Conservation (phyloP, 2,113 vertebrate genomes). For the Capreolus pygargus region DNA sequence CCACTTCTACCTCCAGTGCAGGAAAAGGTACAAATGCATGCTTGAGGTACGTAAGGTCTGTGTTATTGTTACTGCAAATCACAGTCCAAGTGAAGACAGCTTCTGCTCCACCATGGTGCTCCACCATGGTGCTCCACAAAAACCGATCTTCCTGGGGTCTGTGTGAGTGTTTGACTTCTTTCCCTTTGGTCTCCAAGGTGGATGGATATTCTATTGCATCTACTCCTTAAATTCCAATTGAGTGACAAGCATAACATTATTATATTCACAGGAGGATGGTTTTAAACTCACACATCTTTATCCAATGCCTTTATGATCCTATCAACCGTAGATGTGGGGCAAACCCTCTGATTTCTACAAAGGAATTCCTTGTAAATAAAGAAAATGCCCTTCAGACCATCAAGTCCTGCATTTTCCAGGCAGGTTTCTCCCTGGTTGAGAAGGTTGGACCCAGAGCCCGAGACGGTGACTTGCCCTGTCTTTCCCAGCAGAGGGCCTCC, state of each 20-base stretch:
- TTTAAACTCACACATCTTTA: conserved; percentile 32
- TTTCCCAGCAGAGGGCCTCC: conserved; percentile 56
- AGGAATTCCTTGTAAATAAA: not conserved
- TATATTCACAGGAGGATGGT: conserved; percentile 26
- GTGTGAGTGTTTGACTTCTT: not conserved
- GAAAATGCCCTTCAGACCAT: not conserved
- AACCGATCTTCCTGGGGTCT: not conserved
- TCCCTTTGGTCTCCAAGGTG: not conserved
- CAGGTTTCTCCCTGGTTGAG: not conserved
- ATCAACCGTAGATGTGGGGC: conserved; percentile 15
- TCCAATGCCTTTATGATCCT: not conserved
- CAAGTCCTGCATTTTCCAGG: not conserved
- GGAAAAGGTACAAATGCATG: not conserved
- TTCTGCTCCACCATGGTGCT: not conserved
- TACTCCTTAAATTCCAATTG: conserved; percentile 41
- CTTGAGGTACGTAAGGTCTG: not conserved
- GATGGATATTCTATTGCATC: conserved; percentile 53
- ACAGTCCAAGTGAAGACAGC: not conserved
- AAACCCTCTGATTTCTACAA: not conserved
- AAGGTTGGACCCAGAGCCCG: not conserved
- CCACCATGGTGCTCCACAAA: not conserved
- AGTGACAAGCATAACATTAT: conserved; percentile 47
- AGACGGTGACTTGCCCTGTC: not conserved
- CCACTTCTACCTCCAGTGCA: fast-evolving
- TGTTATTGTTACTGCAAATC: conserved; percentile 11